A percentile compares a stretch with the other conserved stretches of the same genome.
Evolutionary conservation across 2,888 invertebrate genomes (phyloP).

Genomic region (Euclidia mi): DNA sequence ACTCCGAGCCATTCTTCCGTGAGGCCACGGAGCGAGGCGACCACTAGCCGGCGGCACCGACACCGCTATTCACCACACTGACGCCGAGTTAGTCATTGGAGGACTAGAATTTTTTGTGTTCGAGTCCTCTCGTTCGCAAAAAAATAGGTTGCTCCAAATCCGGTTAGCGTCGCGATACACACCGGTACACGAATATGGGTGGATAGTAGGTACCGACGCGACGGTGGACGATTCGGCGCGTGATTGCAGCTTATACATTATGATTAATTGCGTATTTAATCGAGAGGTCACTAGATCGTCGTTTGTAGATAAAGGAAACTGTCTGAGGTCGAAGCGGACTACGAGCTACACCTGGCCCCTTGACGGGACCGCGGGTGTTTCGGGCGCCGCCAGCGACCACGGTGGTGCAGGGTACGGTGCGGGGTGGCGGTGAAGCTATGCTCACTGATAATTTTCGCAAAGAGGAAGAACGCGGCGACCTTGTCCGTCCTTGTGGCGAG

Average conservation of each 20-base stretch:
- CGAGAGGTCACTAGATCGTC: conserved; percentile 61
- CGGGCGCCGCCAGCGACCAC: background rate
- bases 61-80: conserved; percentile 3
- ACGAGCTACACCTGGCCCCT: background rate
- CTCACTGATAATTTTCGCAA: conserved; percentile 28
- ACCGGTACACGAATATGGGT: conserved; percentile 12
- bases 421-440: background rate
- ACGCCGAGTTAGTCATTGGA: background rate
- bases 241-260: conserved; percentile 59
- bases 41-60: conserved; percentile 11
- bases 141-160: conserved; percentile 10
- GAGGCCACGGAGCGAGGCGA: conserved; percentile 8
- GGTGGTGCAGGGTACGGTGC: background rate
- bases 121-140: conserved; percentile 1
- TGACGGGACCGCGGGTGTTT: background rate
- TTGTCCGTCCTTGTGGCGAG: conserved; percentile 82
- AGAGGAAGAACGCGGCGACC: conserved; percentile 73
- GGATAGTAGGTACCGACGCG: conserved; percentile 21
- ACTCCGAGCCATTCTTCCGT: conserved; percentile 12
- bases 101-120: background rate
- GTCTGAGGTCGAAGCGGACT: conserved; percentile 65
- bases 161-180: conserved; percentile 14
- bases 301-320: conserved; percentile 57
- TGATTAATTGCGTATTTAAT: conserved; percentile 57
- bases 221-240: conserved; percentile 40